A percentile compares a stretch with the other conserved stretches of the same genome.
These are phyloP conservation scores for Epinephelus coioides DNA, from an alignment of 2,797 vertebrate genomes.

Conservation along the genomic window DNA sequence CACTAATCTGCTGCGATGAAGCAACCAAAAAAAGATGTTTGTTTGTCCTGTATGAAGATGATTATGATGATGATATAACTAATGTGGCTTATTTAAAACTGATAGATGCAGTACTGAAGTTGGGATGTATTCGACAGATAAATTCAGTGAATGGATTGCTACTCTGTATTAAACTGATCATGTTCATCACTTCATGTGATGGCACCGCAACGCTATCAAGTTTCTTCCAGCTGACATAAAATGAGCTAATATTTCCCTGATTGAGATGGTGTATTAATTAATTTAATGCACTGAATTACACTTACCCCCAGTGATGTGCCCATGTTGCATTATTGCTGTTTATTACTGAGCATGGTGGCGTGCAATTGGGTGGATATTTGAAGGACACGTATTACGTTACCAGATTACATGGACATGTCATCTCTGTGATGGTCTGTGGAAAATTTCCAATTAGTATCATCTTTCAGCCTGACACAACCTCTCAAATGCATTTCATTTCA, in stretches of 20 bases:
- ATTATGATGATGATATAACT: background rate
- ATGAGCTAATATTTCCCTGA: slow-evolving; percentile 23
- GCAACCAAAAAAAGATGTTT: background rate
- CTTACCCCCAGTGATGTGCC: slow-evolving; percentile 31
- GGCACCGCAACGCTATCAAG: slow-evolving; percentile 22
- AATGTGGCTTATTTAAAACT: slow-evolving; percentile 9
- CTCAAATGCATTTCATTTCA: slow-evolving; percentile 17
- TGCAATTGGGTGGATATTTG: slow-evolving; percentile 15
- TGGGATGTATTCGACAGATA: slow-evolving; percentile 16
- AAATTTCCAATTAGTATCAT: slow-evolving; percentile 53
- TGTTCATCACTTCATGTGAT: slow-evolving; percentile 27
- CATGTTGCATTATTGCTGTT: slow-evolving; percentile 25
- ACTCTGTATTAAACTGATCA: background rate
- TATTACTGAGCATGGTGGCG: slow-evolving; percentile 2
- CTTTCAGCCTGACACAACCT: slow-evolving; percentile 32
- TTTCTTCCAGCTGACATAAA: slow-evolving; percentile 33
- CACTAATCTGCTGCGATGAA: background rate
- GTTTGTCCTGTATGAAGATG: background rate
- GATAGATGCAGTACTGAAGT: slow-evolving; percentile 13
- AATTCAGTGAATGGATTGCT: slow-evolving; percentile 19
- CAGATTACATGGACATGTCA: slow-evolving; percentile 43
- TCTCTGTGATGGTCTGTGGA: slow-evolving; percentile 25
- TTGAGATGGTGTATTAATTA: slow-evolving; percentile 25
- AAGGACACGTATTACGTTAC: slow-evolving; percentile 32
- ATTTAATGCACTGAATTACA: slow-evolving; percentile 47